phyloP scores from a whole-genome alignment of 2,113 vertebrate species.

The Corythornis cristatus region DNA sequence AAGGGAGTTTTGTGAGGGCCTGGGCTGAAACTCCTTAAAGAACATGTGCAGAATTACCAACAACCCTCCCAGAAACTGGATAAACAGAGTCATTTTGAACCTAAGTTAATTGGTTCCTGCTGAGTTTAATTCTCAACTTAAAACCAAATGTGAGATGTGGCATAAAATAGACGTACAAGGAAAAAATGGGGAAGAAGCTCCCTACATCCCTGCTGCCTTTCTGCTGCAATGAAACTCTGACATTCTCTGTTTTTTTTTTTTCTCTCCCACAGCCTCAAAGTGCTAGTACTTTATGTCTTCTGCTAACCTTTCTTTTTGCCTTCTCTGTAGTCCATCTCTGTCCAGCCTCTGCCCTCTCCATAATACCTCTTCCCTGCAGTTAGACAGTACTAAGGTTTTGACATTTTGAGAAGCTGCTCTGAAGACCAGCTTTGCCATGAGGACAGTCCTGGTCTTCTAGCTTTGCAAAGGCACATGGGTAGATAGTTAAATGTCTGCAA shows the following conservation, averaged over 20 bases:
- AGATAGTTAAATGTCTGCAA: background rate
- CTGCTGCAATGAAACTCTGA: background rate
- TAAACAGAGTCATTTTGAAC: background rate
- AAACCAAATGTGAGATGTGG: background rate
- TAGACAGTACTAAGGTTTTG: background rate
- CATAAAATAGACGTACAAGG: background rate
- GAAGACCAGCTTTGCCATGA: background rate
- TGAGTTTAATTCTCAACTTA: background rate
- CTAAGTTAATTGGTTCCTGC: background rate
- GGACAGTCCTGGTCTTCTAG: background rate
- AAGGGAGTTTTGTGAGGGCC: background rate
- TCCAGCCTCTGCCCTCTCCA: background rate
- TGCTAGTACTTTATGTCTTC: background rate
- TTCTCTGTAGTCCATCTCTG: background rate
- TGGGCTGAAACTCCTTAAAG: background rate
- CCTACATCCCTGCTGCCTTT: background rate
- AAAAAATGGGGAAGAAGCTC: background rate
- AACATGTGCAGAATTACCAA: background rate
- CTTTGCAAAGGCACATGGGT: background rate
- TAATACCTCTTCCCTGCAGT: background rate
- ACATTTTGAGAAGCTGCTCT: background rate
- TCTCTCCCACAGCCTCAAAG: background rate
- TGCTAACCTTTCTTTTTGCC: background rate
- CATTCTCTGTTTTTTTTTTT: background rate
- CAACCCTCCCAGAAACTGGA: background rate